Percentiles rank a stretch among this genome's conserved stretches.
Evolutionary conservation across 2,888 invertebrate genomes (phyloP).

Genomic region (Cerceris rybyensis): DNA sequence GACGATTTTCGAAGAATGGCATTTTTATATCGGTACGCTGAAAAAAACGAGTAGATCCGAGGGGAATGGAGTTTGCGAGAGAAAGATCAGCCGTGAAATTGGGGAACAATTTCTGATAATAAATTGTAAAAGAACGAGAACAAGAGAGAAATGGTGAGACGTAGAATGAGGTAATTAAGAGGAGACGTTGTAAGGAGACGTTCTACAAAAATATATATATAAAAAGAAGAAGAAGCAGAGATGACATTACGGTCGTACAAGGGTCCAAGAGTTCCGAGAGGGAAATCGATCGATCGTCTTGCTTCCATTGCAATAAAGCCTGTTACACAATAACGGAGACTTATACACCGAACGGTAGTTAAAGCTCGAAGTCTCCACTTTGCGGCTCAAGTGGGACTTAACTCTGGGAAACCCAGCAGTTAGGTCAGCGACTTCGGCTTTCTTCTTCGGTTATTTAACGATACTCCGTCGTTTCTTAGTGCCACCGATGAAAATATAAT

Average conservation of each 20-base stretch:
- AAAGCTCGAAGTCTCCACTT: constrained; percentile 48
- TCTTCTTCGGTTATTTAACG: constrained; percentile 16
- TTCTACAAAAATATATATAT: neutral
- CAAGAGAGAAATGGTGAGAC: neutral
- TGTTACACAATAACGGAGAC: constrained; percentile 32
- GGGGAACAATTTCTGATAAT: constrained; percentile 21
- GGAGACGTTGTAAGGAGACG: neutral
- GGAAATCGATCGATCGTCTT: constrained; percentile 46
- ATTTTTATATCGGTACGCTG: constrained; percentile 7
- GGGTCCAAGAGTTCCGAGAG: constrained; percentile 52
- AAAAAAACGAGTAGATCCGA: neutral
- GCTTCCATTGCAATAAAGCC: constrained; percentile 20
- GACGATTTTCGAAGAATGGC: constrained; percentile 16
- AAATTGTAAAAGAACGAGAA: neutral
- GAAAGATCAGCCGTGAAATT: neutral
- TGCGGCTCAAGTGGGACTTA: constrained; percentile 52
- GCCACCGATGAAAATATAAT: neutral
- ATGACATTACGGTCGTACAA: constrained; percentile 43
- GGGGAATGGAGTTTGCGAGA: neutral
- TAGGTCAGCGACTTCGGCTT: constrained; percentile 22
- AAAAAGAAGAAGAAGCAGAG: neutral
- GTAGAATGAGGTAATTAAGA: neutral
- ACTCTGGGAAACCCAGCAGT: constrained; percentile 31
- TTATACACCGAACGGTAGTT: constrained; percentile 35
- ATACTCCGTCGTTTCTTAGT: neutral